phyloP scores from a whole-genome alignment of 2,888 invertebrate species.

The Ashinkailepas kermadecensis region DNA sequence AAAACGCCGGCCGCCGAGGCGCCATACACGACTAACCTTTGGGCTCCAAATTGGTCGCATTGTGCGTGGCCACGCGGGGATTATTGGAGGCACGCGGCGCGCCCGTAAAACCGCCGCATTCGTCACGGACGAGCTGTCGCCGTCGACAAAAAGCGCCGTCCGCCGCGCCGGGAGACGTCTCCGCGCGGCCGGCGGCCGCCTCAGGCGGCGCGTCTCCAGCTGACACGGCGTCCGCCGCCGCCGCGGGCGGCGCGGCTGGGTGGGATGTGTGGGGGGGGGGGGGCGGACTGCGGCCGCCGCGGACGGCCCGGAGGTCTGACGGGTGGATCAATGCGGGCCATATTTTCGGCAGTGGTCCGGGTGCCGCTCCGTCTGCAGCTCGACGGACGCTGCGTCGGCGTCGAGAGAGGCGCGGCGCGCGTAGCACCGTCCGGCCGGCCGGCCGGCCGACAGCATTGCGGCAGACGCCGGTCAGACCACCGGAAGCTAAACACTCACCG shows the following conservation, averaged over 20 bases:
- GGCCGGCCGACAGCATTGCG: neutral
- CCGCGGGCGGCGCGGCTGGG: no score
- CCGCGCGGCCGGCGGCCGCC: neutral
- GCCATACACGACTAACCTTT: neutral
- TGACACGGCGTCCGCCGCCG: no score
- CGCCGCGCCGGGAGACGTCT: no score
- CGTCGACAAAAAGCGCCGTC: neutral
- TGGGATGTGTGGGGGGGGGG: neutral
- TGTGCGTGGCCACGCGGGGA: neutral
- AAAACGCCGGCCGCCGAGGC: neutral
- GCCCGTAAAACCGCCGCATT: neutral
- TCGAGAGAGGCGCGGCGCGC: no score
- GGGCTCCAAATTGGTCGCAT: constrained; percentile 1
- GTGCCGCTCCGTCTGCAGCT: neutral
- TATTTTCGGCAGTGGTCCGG: constrained; percentile 7
- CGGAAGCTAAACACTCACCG: no score
- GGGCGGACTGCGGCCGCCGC: no score
- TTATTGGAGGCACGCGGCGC: neutral
- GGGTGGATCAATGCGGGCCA: constrained; percentile 9
- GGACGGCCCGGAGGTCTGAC: neutral
- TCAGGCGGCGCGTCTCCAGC: neutral
- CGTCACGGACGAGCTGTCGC: neutral
- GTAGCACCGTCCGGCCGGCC: neutral
- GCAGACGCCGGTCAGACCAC: neutral
- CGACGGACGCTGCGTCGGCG: neutral